A percentile compares a stretch with the other conserved stretches of the same genome.
These are phyloP conservation scores for Linepithema humile DNA, from an alignment of 1,140 invertebrate genomes.

Conservation along the genomic window DNA sequence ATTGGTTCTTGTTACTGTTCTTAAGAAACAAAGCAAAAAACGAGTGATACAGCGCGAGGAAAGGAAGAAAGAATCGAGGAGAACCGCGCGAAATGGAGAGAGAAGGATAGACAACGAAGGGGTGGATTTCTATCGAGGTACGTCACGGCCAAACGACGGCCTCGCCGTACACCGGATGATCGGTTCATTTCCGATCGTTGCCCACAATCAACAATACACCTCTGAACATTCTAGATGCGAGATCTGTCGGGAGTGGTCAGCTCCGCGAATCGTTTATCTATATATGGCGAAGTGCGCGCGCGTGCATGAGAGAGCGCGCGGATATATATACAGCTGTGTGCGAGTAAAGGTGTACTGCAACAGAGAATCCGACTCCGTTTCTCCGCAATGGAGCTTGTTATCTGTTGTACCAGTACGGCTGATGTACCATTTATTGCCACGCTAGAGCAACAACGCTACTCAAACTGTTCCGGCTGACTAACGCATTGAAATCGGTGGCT, in stretches of 20 bases:
- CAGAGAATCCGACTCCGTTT: constrained; percentile 9
- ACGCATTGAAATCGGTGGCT: constrained; percentile 25
- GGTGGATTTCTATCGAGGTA: constrained; percentile 57
- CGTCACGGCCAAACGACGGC: constrained; percentile 59
- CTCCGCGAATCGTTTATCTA: constrained; percentile 41
- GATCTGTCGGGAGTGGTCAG: constrained; percentile 57
- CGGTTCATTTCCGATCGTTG: constrained; percentile 74
- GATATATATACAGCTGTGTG: not conserved
- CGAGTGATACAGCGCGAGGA: not conserved
- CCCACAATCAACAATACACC: constrained; percentile 66
- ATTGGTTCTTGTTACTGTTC: not conserved
- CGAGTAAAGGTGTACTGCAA: constrained; percentile 27
- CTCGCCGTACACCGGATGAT: constrained; percentile 58
- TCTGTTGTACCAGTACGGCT: constrained; percentile 58
- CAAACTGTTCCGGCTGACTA: constrained; percentile 33
- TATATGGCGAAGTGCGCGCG: not conserved
- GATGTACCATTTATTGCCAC: constrained; percentile 71
- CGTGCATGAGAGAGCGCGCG: not conserved
- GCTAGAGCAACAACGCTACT: constrained; percentile 57
- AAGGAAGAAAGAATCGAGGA: not conserved
- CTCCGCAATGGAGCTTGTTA: constrained; percentile 70
- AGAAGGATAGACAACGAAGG: constrained; percentile 10
- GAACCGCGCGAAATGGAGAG: not conserved
- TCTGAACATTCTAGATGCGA: constrained; percentile 58
- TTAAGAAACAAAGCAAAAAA: not conserved